Evolutionary conservation across 2,797 vertebrate species (phyloP).

Genomic region (Poeciliopsis presidionis): DNA sequence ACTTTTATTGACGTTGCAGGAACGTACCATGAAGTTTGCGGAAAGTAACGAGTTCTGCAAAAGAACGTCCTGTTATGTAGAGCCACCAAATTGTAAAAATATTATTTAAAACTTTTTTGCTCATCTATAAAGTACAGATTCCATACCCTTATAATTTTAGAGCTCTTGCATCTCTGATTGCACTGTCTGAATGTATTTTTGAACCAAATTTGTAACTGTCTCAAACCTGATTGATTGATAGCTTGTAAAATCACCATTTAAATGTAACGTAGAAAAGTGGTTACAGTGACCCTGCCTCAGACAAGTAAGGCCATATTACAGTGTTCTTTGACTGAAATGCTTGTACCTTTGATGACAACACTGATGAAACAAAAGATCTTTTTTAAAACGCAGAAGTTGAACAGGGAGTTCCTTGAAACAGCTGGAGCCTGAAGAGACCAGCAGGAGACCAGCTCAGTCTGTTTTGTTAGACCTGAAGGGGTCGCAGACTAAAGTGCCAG

Average conservation of each 20-base stretch:
- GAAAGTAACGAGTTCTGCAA: neutral
- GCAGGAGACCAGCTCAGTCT: neutral
- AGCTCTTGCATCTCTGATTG: neutral
- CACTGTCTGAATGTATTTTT: neutral
- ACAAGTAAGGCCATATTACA: neutral
- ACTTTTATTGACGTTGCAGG: neutral
- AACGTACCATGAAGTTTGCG: neutral
- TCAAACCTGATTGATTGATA: neutral
- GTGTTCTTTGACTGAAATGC: neutral
- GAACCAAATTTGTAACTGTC: neutral
- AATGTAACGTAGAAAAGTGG: neutral
- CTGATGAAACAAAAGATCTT: neutral
- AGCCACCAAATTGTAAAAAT: neutral
- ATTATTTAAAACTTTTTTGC: neutral
- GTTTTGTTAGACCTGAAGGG: slow-evolving; percentile 1
- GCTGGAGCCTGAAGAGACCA: neutral
- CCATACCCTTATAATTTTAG: neutral
- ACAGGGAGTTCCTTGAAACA: neutral
- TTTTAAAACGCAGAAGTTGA: neutral
- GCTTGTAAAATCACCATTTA: neutral
- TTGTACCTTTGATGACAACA: neutral
- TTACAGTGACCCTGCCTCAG: neutral
- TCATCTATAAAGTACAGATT: neutral
- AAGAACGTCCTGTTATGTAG: neutral
- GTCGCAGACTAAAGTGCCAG: neutral